These are phyloP conservation scores for Mesocricetus auratus DNA, from an alignment of 2,113 vertebrate species.

Conservation along the genomic window DNA sequence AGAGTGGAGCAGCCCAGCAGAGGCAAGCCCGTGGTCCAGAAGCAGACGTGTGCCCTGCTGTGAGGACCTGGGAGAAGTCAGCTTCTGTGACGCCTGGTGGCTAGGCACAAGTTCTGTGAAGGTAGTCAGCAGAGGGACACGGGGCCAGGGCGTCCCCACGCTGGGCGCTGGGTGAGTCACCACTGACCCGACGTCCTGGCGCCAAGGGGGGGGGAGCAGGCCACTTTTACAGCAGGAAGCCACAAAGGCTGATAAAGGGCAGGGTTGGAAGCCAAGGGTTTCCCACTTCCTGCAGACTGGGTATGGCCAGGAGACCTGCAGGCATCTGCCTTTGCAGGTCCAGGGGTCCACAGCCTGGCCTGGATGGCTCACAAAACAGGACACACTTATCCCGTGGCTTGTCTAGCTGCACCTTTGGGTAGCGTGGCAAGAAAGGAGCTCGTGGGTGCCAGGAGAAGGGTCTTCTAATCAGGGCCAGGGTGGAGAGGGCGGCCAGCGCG, in stretches of 20 bases:
- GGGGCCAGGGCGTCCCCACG: neutral
- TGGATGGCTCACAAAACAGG: neutral
- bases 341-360: neutral
- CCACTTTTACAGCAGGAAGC: constrained; percentile 35
- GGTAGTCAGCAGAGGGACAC: neutral
- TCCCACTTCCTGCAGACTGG: constrained; percentile 5
- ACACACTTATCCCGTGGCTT: neutral
- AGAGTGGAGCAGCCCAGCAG: neutral
- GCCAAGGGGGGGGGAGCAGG: constrained; percentile 38
- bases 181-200: neutral
- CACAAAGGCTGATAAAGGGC: constrained; percentile 9
- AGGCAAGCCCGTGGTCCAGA: neutral
- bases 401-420: neutral
- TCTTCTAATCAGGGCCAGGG: neutral
- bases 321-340: neutral
- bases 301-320: neutral
- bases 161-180: constrained; percentile 8
- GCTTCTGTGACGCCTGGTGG: neutral
- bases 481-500: neutral
- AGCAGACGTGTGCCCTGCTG: neutral
- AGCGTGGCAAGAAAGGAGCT: accelerated
- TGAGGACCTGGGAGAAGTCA: neutral
- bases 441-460: neutral
- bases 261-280: neutral
- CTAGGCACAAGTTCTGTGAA: neutral